Conservation (phyloP, 2,113 vertebrate species). For the Etheostoma spectabile region DNA sequence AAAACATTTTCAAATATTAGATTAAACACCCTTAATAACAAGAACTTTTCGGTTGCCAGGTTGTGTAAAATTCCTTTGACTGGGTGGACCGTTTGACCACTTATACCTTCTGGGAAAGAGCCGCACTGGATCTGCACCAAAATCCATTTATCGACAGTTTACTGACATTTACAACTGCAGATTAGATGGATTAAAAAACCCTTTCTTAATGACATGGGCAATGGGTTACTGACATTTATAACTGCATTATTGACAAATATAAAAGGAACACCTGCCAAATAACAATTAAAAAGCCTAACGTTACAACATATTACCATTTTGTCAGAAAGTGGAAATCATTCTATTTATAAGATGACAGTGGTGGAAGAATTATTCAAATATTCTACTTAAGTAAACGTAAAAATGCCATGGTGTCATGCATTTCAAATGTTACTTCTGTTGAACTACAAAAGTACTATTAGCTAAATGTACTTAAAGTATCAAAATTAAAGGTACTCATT, state of each 20-base stretch:
- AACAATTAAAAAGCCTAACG: background rate
- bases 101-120: background rate
- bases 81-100: background rate
- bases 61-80: background rate
- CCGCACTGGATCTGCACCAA: background rate
- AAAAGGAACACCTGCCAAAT: background rate
- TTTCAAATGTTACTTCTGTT: background rate
- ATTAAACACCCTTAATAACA: no score
- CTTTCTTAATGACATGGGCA: background rate
- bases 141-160: background rate
- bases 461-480: no score
- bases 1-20: no score
- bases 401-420: background rate
- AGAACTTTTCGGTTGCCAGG: background rate
- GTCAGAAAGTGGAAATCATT: background rate
- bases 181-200: background rate
- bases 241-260: background rate
- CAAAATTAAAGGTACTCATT: no score
- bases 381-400: background rate
- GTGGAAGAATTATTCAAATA: background rate
- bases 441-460: no score
- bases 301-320: background rate
- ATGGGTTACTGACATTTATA: background rate
- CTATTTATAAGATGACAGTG: background rate
- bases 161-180: background rate